phyloP scores from a whole-genome alignment of 2,888 invertebrate genomes.

The Apodemia zela region DNA sequence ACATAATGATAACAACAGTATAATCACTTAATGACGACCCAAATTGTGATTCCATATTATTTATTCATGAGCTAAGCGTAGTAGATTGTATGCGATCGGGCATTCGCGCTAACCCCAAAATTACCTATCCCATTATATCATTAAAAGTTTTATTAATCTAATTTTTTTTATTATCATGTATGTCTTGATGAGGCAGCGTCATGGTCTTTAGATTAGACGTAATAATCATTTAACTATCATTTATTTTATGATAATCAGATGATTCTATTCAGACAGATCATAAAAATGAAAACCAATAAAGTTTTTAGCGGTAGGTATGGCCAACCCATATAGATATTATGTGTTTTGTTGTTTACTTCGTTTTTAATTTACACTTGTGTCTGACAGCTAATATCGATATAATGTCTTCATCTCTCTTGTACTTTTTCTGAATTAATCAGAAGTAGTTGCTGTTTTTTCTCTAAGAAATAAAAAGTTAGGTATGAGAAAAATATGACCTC shows the following conservation, averaged over 20 bases:
- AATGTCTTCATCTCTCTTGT: no score
- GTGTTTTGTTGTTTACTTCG: no score
- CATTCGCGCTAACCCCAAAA: slow-evolving; percentile 65
- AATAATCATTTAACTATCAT: slow-evolving; percentile 43
- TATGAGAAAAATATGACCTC: no score
- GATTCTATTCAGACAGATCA: not conserved
- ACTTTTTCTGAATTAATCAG: no score
- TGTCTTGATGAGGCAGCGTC: slow-evolving; percentile 39
- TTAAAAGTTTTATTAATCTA: slow-evolving; percentile 74
- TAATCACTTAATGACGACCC: slow-evolving; percentile 76
- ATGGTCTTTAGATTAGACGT: slow-evolving; percentile 58
- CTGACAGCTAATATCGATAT: no score
- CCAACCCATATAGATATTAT: no score
- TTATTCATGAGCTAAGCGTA: slow-evolving; percentile 68
- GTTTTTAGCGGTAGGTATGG: not conserved
- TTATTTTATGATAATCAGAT: slow-evolving; percentile 1
- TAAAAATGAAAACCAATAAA: not conserved
- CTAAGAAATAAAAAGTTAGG: no score
- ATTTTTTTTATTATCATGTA: slow-evolving; percentile 45
- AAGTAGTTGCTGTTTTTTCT: no score
- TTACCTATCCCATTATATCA: slow-evolving; percentile 75
- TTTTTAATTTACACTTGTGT: no score
- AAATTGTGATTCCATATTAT: slow-evolving; percentile 74
- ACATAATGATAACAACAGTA: slow-evolving; percentile 71
- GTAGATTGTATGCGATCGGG: slow-evolving; percentile 52